Percentiles rank a stretch among this genome's conserved stretches.
These are phyloP conservation scores for Caranx melampygus DNA, from an alignment of 2,113 vertebrate species.

Conservation along the genomic window DNA sequence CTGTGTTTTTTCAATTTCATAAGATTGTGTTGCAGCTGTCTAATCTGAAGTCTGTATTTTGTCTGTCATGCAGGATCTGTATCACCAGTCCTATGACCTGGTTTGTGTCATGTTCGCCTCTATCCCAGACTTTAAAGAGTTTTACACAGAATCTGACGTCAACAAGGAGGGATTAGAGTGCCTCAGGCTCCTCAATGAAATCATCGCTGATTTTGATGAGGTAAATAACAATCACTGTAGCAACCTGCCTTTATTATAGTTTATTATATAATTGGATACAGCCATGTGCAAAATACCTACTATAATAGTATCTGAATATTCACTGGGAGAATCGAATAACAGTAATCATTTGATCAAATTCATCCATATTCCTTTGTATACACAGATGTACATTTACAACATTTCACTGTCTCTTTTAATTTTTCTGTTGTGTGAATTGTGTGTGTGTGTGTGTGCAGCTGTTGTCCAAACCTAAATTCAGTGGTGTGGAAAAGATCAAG, in stretches of 20 bases:
- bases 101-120: slow-evolving; percentile 99
- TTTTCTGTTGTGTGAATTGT: no score
- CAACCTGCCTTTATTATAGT: neutral
- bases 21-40: neutral
- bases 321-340: neutral
- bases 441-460: slow-evolving; percentile 80
- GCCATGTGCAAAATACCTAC: neutral
- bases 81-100: slow-evolving; percentile 97
- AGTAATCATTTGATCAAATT: neutral
- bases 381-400: no score
- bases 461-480: slow-evolving; percentile 97
- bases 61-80: slow-evolving; percentile 87
- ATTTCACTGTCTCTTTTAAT: neutral
- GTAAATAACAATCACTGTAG: slow-evolving; percentile 77
- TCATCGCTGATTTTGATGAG: slow-evolving; percentile 98
- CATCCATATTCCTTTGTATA: neutral
- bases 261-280: neutral
- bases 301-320: neutral
- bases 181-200: slow-evolving; percentile 95
- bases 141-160: slow-evolving; percentile 98
- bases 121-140: slow-evolving; percentile 99
- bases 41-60: slow-evolving; percentile 34
- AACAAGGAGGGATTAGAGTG: slow-evolving; percentile 99
- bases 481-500: slow-evolving; percentile 99
- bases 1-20: neutral